Evolutionary conservation across 1,140 invertebrate species (phyloP).

Genomic region (Musca vetustissima): DNA sequence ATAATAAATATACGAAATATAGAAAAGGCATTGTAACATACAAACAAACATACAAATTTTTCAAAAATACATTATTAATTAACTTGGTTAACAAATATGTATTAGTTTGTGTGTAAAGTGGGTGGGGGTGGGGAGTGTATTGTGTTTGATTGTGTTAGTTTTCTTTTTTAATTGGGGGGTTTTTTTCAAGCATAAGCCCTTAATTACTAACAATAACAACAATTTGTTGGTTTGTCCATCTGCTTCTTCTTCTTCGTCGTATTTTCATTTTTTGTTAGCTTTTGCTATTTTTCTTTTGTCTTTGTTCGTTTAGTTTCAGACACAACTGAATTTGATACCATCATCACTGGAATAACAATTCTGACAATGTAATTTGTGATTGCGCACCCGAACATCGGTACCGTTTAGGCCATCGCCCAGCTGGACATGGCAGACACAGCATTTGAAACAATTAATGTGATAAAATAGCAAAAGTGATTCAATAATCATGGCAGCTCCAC

Average conservation of each 20-base stretch:
- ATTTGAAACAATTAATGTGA: conserved; percentile 97
- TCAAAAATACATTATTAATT: conserved; percentile 6
- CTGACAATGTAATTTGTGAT: conserved; percentile 91
- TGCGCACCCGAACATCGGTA: conserved; percentile 92
- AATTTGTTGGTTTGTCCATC: conserved; percentile 7
- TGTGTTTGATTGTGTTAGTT: background rate
- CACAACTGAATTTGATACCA: conserved; percentile 81
- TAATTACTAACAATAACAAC: conserved; percentile 24
- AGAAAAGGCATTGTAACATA: too few relatives aligned
- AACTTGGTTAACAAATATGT: conserved; percentile 18
- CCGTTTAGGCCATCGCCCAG: conserved; percentile 88
- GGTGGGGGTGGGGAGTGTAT: too few relatives aligned
- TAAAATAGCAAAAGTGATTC: conserved; percentile 93
- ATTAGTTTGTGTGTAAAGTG: conserved; percentile 11
- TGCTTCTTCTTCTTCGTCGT: background rate
- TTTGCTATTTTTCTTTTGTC: background rate
- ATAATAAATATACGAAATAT: too few relatives aligned
- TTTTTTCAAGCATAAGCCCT: conserved; percentile 13
- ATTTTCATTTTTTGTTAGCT: background rate
- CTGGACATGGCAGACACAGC: conserved; percentile 92
- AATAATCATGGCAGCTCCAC: conserved; percentile 97
- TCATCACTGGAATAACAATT: conserved; percentile 97
- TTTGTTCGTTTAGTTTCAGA: conserved; percentile 59
- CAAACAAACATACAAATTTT: background rate
- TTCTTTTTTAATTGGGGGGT: too few relatives aligned